A percentile compares a stretch with the other conserved stretches of the same genome.
Conservation (phyloP, 2,888 invertebrate genomes). For the Cephalotes varians region DNA sequence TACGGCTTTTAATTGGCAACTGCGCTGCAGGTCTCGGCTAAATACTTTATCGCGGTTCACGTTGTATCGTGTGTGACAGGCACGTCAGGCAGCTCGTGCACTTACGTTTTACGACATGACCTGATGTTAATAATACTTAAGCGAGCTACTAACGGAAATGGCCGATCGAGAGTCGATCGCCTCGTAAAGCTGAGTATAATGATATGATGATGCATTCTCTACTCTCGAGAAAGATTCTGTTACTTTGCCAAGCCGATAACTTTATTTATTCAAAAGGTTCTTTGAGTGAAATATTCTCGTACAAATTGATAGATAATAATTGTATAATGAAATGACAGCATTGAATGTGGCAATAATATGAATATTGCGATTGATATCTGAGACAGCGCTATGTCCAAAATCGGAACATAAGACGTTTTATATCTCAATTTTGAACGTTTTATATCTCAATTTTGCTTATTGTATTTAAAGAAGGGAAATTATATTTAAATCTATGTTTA, state of each 20-base stretch:
- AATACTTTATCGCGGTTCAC: conserved; percentile 48
- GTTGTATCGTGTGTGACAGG: conserved; percentile 44
- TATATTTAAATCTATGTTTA: not conserved
- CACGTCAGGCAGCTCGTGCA: conserved; percentile 45
- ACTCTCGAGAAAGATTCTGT: not conserved
- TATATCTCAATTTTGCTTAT: no score
- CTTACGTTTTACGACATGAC: conserved; percentile 45
- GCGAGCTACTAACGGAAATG: conserved; percentile 42
- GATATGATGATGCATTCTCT: conserved; percentile 34
- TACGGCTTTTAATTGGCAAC: conserved; percentile 49
- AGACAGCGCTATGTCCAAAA: no score
- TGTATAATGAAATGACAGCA: not conserved
- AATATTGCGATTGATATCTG: not conserved
- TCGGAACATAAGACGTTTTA: no score
- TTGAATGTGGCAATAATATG: not conserved
- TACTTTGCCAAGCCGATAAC: not conserved
- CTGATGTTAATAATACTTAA: conserved; percentile 48
- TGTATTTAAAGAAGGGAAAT: not conserved
- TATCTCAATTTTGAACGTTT: no score
- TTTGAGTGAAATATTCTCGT: not conserved
- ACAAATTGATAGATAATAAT: not conserved
- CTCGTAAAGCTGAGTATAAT: conserved; percentile 38
- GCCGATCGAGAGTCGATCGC: conserved; percentile 33
- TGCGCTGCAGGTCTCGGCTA: not conserved
- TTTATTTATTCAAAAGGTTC: not conserved